Conservation (phyloP, 2,113 vertebrate genomes). For the Empidonax alnorum region DNA sequence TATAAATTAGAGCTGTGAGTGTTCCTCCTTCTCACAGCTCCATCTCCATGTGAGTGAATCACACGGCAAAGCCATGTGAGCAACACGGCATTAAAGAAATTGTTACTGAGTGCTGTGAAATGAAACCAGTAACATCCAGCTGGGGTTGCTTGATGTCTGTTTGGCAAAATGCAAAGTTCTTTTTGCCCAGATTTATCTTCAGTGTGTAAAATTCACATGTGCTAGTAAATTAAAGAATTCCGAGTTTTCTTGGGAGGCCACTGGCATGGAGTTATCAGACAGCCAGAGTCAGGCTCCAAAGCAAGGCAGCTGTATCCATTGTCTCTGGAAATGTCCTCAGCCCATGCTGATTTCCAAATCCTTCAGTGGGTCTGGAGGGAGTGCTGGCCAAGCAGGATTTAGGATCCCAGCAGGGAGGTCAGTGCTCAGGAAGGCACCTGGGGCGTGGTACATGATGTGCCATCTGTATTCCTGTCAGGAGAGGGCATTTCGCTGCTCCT, state of each 20-base stretch:
- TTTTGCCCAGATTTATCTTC: not conserved
- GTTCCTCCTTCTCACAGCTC: not conserved
- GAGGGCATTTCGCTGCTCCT: not conserved
- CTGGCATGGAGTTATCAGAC: not conserved
- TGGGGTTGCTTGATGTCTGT: not conserved
- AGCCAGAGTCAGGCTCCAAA: not conserved
- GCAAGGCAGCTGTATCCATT: not conserved
- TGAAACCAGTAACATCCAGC: not conserved
- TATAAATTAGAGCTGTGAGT: not conserved
- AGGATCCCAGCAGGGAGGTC: not conserved
- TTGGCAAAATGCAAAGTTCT: not conserved
- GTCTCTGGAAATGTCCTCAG: not conserved
- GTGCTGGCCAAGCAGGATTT: not conserved
- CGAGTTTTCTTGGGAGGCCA: accelerated
- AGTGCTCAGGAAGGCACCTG: not conserved
- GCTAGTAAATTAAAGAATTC: not conserved
- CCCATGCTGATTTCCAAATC: not conserved
- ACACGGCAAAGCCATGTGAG: not conserved
- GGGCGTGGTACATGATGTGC: not conserved
- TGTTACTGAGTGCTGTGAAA: not conserved
- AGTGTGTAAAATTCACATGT: not conserved
- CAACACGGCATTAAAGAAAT: not conserved
- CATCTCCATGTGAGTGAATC: not conserved
- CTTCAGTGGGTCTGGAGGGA: not conserved
- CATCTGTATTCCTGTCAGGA: not conserved